Base-by-base conservation (phyloP, 2,797 vertebrate genomes). In the Danio aesculapii region DNA sequence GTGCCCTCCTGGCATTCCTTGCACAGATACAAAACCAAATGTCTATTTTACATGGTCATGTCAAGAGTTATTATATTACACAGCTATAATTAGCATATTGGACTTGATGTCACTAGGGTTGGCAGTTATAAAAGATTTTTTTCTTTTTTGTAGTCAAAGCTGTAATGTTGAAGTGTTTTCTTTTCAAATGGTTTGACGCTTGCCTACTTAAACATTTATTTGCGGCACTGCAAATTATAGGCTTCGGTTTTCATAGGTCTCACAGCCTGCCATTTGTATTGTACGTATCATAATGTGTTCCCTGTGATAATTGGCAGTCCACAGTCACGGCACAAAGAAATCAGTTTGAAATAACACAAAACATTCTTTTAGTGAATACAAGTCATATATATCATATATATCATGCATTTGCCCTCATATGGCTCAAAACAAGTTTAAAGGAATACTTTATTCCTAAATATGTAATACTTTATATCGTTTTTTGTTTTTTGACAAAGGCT, bases 191-290 rank as follows among this genome's bases (percentile, higher is more conserved):
- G 19, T 68, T 30, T 68, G 66, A 68, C 13, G 13, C 17, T 50
- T 68, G 8, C 19, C 14, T 68, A 30, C 50, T 50, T 11, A 49
- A 49, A 49, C 1, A 49, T 16, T 12, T 30, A 50, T 50, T 30
- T 68, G 8, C 46, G 50, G 12, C 9, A 47, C 66, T 30, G 46
- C 19, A 68, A 68, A 68, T 68, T 50, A 50, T 16, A 50, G 66
- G 66, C 66, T 30, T 39, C 13, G 10, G 10, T 50, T 30, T 68
- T 9, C 13, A 67, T 8, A 67, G 12, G 44, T 8, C 5, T 6
- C 10, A 68, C 30, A 49, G 17, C 4, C 19, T 50, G 66, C 12
- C 47, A 68, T 68, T 39, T 9, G 19, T 50, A 30, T 30, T 68
- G 19, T 39, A 68, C 30, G 46, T 50, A 39, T 19, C 19, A 10